A percentile compares a stretch with the other conserved stretches of the same genome.
Evolutionary conservation across 92 coral and sea anemone species (phyloP).

Genomic region (Parazoanthus darwini): DNA sequence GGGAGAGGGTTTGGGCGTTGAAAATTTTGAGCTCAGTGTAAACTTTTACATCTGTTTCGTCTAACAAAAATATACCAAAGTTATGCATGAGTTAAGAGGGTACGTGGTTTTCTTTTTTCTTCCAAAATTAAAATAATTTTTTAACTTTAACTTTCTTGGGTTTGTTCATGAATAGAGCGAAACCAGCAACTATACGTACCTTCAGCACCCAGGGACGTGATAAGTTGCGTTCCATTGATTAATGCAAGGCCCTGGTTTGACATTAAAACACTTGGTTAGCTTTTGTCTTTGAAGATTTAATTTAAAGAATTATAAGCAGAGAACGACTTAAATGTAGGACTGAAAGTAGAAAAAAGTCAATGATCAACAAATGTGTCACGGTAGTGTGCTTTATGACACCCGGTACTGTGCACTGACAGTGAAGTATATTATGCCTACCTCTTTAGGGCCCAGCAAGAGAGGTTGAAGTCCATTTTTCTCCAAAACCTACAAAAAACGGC

Average conservation of each 20-base stretch:
- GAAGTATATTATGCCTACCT: constrained; percentile 47
- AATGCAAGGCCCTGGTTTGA: constrained; percentile 82
- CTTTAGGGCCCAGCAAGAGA: constrained; percentile 75
- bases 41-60: too few species aligned
- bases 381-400: too few species aligned
- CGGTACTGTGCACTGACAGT: too few species aligned
- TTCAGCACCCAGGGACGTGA: constrained; percentile 93
- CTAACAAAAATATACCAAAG: too few species aligned
- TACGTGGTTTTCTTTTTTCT: not conserved
- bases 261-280: not conserved
- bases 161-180: too few species aligned
- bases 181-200: constrained; percentile 46
- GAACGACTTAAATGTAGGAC: not conserved
- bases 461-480: constrained; percentile 77
- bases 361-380: too few species aligned
- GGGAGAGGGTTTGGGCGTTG: not conserved
- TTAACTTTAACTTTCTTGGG: too few species aligned
- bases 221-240: constrained; percentile 95
- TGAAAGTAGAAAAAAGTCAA: not conserved
- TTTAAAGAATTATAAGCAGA: not conserved
- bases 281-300: not conserved
- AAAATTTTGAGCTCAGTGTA: too few species aligned
- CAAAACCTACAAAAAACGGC: constrained; percentile 67
- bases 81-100: not conserved
- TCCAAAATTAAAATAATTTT: too few species aligned